These are phyloP conservation scores for Drosophila neocordata DNA, from an alignment of 1,140 invertebrate genomes.

Conservation along the genomic window DNA sequence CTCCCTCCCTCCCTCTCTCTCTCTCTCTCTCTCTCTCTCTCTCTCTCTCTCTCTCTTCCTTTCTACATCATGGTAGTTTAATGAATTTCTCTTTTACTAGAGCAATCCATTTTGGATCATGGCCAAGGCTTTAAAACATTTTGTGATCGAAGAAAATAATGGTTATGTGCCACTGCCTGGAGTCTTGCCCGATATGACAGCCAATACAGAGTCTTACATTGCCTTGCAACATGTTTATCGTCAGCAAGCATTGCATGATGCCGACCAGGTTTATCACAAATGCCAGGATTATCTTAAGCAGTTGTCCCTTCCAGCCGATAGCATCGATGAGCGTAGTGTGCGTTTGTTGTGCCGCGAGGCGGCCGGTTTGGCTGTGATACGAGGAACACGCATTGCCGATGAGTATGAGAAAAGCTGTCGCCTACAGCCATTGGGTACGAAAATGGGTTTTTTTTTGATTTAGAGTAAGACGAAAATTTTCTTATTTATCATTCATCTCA, in stretches of 20 bases:
- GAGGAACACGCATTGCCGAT: constrained; percentile 90
- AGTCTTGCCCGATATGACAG: constrained; percentile 98
- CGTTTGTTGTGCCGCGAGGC: constrained; percentile 94
- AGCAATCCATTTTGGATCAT: constrained; percentile 97
- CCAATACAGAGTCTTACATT: constrained; percentile 96
- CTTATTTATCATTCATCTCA: neutral
- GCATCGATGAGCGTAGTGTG: constrained; percentile 90
- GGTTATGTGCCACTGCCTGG: constrained; percentile 94
- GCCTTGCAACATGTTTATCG: constrained; percentile 95
- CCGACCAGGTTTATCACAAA: constrained; percentile 90
- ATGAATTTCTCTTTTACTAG: constrained; percentile 54
- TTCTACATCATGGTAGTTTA: neutral
- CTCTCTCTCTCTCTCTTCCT: neutral
- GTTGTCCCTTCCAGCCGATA: constrained; percentile 88
- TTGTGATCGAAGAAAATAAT: constrained; percentile 93
- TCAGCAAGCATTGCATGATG: constrained; percentile 92
- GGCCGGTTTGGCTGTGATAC: constrained; percentile 89
- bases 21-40: neutral
- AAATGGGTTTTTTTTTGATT: constrained; percentile 9
- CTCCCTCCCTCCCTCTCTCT: too few relatives aligned
- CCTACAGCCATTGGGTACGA: constrained; percentile 45
- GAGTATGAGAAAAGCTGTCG: constrained; percentile 87
- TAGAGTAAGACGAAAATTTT: neutral
- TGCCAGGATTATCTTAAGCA: constrained; percentile 91
- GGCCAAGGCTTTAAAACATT: constrained; percentile 93